Conservation (phyloP, 2,113 vertebrate genomes). For the Hippocampus abdominalis region DNA sequence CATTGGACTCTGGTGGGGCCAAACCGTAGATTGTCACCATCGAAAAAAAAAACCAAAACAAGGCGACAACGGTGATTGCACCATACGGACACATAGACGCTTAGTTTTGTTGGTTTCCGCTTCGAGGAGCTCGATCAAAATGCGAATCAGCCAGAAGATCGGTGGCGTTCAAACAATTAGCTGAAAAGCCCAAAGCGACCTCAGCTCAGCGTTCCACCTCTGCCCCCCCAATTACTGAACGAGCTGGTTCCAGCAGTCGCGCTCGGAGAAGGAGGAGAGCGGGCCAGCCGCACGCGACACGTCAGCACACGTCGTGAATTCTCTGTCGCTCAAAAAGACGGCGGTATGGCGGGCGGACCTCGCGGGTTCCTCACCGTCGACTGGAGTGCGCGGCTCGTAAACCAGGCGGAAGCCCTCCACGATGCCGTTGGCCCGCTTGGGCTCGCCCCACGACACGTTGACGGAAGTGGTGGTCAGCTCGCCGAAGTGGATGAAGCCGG, state of each 20-base stretch:
- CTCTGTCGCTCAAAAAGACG: neutral
- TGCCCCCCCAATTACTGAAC: conserved; percentile 68
- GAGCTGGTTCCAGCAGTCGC: conserved; percentile 51
- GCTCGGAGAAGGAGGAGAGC: conserved; percentile 30
- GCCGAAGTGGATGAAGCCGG: conserved; percentile 86
- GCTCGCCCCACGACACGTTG: conserved; percentile 96
- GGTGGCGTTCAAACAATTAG: conserved; percentile 23
- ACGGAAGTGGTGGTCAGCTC: conserved; percentile 97
- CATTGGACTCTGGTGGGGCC: neutral
- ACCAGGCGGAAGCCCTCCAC: conserved; percentile 91
- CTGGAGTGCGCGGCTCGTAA: conserved; percentile 91
- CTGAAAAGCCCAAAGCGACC: conserved; percentile 40
- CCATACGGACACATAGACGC: too few species aligned
- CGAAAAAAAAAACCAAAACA: too few species aligned
- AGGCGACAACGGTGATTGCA: too few species aligned
- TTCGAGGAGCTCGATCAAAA: neutral
- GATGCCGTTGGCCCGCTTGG: conserved; percentile 86
- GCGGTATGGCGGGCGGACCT: conserved; percentile 43
- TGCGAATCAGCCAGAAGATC: neutral
- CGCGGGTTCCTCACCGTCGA: conserved; percentile 84
- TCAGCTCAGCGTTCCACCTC: conserved; percentile 48
- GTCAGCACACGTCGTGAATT: neutral
- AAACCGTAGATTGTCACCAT: too few species aligned
- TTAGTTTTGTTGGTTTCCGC: conserved; percentile 13
- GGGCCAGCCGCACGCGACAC: conserved; percentile 32